Evolutionary conservation across 2,888 invertebrate species (phyloP).

Genomic region (Folsomia candida): DNA sequence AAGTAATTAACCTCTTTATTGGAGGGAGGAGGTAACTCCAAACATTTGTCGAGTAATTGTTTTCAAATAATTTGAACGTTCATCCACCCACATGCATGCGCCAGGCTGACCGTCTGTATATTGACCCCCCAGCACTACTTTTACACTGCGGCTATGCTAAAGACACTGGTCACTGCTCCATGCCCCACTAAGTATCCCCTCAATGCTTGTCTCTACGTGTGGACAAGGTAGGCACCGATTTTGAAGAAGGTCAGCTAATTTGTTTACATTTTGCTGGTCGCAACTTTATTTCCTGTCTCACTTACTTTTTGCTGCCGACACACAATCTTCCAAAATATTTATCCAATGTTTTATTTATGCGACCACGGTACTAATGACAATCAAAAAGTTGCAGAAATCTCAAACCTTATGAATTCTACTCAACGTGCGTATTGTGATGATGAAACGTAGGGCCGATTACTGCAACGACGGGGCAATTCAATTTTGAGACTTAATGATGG

Average conservation of each 20-base stretch:
- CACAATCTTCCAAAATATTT: neutral
- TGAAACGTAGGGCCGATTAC: too few species aligned
- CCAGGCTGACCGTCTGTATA: too few species aligned
- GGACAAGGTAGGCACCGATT: neutral
- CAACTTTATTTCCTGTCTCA: neutral
- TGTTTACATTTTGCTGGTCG: neutral
- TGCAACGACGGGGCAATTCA: neutral
- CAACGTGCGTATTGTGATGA: too few species aligned
- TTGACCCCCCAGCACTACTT: too few species aligned
- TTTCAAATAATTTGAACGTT: neutral
- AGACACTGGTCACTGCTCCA: too few species aligned
- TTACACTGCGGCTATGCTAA: too few species aligned
- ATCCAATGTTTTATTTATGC: too few species aligned
- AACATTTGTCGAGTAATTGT: neutral
- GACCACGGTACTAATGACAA: too few species aligned
- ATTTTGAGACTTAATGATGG: neutral
- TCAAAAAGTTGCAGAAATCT: too few species aligned
- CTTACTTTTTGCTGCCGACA: neutral
- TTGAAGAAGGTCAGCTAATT: conserved; percentile 5
- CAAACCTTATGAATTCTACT: too few species aligned
- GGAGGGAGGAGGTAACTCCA: neutral
- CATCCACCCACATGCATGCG: neutral
- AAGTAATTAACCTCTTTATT: conserved; percentile 1
- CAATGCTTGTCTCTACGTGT: too few species aligned
- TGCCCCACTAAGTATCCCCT: too few species aligned